These are phyloP conservation scores for Deroptyus accipitrinus DNA, from an alignment of 2,113 vertebrate genomes.

Conservation along the genomic window DNA sequence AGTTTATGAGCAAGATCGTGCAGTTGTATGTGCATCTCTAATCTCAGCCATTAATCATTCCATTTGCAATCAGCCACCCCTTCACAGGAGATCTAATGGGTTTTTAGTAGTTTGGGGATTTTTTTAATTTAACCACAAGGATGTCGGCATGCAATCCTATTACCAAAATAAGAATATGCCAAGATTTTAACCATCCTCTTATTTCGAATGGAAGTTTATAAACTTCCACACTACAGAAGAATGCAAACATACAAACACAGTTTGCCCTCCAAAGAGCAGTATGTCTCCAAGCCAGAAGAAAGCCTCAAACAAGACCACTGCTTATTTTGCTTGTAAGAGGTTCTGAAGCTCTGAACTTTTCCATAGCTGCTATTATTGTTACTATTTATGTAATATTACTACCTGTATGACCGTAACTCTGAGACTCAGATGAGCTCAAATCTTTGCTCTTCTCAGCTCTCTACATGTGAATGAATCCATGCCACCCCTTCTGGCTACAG, in stretches of 20 bases:
- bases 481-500: accelerated
- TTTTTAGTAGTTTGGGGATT: background rate
- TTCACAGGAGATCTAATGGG: background rate
- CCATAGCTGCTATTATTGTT: background rate
- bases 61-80: background rate
- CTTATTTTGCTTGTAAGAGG: background rate
- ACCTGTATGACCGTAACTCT: background rate
- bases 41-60: background rate
- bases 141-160: background rate
- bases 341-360: background rate
- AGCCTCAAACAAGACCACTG: background rate
- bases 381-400: background rate
- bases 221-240: background rate
- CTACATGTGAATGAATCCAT: accelerated
- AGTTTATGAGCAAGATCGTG: background rate
- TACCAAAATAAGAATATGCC: background rate
- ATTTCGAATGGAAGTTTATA: background rate
- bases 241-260: background rate
- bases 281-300: background rate
- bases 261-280: background rate
- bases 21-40: background rate
- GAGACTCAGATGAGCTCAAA: background rate
- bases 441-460: background rate
- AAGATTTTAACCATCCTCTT: background rate
- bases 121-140: background rate